Conservation (phyloP, 2,888 invertebrate genomes). For the Danaus chrysippus region DNA sequence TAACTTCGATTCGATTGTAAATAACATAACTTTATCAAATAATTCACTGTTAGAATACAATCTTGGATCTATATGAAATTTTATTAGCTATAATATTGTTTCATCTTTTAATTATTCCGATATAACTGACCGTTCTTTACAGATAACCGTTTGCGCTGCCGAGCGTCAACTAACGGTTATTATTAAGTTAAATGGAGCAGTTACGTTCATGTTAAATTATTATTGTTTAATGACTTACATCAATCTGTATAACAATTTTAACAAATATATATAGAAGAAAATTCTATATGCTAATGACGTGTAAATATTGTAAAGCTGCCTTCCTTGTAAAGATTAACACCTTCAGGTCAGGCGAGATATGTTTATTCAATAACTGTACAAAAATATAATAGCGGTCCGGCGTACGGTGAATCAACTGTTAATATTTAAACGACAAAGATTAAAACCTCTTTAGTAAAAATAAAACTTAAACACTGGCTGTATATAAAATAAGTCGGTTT, state of each 20-base stretch:
- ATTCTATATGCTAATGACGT: neutral
- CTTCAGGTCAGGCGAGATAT: constrained; percentile 14
- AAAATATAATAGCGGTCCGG: constrained; percentile 12
- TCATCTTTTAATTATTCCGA: constrained; percentile 21
- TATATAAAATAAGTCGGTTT: constrained; percentile 8
- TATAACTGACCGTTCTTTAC: constrained; percentile 24
- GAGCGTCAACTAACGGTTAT: constrained; percentile 36
- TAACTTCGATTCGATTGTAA: constrained; percentile 8
- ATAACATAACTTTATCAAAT: neutral
- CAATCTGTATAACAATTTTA: no score
- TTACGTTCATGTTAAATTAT: constrained; percentile 7
- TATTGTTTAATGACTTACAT: no score
- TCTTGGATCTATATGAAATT: neutral
- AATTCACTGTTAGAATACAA: no score
- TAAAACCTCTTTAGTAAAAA: neutral
- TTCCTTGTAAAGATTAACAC: constrained; percentile 7
- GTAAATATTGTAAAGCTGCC: constrained; percentile 1
- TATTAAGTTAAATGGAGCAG: constrained; percentile 30
- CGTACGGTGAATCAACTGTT: neutral
- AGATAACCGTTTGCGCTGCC: constrained; percentile 41
- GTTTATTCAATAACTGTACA: constrained; percentile 20
- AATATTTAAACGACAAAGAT: neutral
- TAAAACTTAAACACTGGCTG: neutral
- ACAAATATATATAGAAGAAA: neutral
- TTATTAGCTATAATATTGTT: constrained; percentile 12